A percentile compares a stretch with the other conserved stretches of the same genome.
These are phyloP conservation scores for Rousettus leschenaultii DNA, from an alignment of 2,113 vertebrate species.

Conservation along the genomic window DNA sequence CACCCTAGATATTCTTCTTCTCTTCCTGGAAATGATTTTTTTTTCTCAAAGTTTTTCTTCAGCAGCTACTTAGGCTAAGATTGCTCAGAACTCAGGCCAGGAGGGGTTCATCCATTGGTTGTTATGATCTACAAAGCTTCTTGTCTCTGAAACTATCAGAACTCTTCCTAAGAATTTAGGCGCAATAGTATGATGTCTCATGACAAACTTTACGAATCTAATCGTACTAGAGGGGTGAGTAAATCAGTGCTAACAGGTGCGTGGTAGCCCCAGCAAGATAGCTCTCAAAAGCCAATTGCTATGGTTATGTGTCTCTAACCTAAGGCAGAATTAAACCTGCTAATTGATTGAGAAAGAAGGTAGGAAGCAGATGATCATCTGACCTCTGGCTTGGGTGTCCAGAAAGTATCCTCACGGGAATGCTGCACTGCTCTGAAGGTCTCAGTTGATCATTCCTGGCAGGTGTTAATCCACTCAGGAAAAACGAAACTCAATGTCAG, in stretches of 20 bases:
- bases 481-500: not conserved
- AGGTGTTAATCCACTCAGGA: not conserved
- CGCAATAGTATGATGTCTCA: not conserved
- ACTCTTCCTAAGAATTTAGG: constrained; percentile 9
- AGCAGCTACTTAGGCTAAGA: not conserved
- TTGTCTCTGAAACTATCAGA: constrained; percentile 22
- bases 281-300: not conserved
- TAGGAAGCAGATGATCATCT: not conserved
- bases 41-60: constrained; percentile 38
- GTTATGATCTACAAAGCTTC: not conserved
- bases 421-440: not conserved
- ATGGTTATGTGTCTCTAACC: not conserved
- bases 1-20: not conserved
- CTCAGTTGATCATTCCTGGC: not conserved
- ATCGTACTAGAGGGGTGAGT: not conserved
- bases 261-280: not conserved
- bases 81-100: not conserved
- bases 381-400: not conserved
- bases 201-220: not conserved
- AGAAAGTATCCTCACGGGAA: not conserved
- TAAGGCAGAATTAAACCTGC: not conserved
- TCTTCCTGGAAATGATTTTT: constrained; percentile 18
- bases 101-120: not conserved
- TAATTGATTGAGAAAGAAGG: not conserved
- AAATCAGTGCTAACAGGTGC: not conserved